Base-by-base conservation (phyloP, 2,797 vertebrate genomes). In the Eptatretus atami region DNA sequence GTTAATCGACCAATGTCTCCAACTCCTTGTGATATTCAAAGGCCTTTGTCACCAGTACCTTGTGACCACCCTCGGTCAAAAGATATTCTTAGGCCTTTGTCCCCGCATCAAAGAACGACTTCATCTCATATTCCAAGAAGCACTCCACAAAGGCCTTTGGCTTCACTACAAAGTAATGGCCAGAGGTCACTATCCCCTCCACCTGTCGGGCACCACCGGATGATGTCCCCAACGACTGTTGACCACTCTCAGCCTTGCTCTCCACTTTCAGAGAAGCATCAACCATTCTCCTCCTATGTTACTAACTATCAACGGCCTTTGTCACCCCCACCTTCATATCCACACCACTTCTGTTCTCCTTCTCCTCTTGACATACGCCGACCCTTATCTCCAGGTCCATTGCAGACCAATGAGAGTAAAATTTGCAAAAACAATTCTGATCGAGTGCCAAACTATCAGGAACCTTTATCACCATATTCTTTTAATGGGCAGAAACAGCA, bases 151-250 rank as follows among this genome's bases (percentile, higher is more conserved):
- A n/a, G 57, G 12, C 25, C 57, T 25, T n/a, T 61, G 57, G 11
- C 57, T 25, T 25, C 57, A n/a, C 57, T 25, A 12, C 57, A n/a
- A n/a, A 10, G 11, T n/a, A 61, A 25, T 25, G 25, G 57, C 57
- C 57, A 61, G n/a, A 61, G 57, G 57, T 25, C 57, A 12, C 57
- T 61, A 25, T 61, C 57, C n/a, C 57, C 57, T 61, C 25, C 57
- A n/a, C 57, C 57, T 12, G n/a, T 12, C 57, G 57, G 11, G n/a
- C 57, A 61, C n/a, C 57, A 25, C 57, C n/a, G 25, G 57, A n/a
- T 25, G 57, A 61, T n/a, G 10, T 25, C 25, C n/a, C 11, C n/a
- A n/a, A n/a, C 57, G 10, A 2, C 57, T 25, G n/a, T 25, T 25
- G 25, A 61, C 57, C 57, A 61, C 57, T 25, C n/a, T 25, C 9